Percentiles rank a stretch among this genome's conserved stretches.
phyloP scores from a whole-genome alignment of 2,797 vertebrate species.

The Graptemys geographica region DNA sequence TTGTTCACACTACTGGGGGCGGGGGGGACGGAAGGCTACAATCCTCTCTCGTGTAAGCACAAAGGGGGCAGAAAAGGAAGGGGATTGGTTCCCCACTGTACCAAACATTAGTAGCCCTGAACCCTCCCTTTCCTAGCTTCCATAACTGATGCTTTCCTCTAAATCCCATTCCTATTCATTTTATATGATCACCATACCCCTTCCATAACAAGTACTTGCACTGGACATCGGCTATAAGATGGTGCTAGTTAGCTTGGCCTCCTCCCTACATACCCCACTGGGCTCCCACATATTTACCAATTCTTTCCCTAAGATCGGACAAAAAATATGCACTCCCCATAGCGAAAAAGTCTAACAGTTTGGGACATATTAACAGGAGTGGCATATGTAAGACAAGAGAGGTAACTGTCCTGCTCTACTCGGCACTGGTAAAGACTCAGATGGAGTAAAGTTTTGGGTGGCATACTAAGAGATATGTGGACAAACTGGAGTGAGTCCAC shows the following conservation, averaged over 20 bases:
- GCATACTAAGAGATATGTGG: background rate
- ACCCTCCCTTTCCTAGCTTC: background rate
- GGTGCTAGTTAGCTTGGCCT: background rate
- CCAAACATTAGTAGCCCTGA: background rate
- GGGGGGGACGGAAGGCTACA: too few species aligned
- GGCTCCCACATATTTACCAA: background rate
- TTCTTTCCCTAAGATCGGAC: background rate
- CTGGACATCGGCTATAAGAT: background rate
- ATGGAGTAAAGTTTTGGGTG: background rate
- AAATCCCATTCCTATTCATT: background rate
- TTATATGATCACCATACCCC: background rate
- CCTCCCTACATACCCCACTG: background rate
- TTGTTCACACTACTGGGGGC: too few species aligned
- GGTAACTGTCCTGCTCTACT: background rate
- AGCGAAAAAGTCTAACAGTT: background rate
- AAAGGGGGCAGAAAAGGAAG: background rate
- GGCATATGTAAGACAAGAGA: background rate
- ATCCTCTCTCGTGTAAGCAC: background rate
- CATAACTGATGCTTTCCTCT: background rate
- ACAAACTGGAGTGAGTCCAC: background rate
- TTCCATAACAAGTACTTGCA: background rate
- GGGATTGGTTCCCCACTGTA: background rate
- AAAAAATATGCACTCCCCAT: background rate
- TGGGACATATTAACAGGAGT: background rate
- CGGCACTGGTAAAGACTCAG: background rate